Evolutionary conservation across 2,888 invertebrate species (phyloP).

Genomic region (Antitype chi): DNA sequence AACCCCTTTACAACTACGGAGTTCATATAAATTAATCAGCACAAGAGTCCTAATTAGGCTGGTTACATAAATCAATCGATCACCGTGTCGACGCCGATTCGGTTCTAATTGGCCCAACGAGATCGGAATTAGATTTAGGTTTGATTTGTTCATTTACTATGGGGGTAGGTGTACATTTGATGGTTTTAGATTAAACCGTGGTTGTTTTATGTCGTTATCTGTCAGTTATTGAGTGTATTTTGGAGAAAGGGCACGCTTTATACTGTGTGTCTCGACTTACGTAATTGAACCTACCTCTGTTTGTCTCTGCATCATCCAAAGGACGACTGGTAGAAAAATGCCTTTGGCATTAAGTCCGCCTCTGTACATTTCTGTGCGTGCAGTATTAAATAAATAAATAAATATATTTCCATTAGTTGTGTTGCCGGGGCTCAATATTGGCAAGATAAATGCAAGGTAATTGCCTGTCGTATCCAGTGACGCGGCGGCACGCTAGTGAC

Average conservation of each 20-base stretch:
- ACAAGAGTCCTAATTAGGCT: constrained; percentile 59
- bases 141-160: constrained; percentile 65
- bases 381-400: too few species aligned
- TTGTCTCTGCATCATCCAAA: too few species aligned
- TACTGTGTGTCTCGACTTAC: too few species aligned
- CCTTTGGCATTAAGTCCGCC: too few species aligned
- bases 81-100: constrained; percentile 60
- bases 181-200: constrained; percentile 21
- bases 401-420: too few species aligned
- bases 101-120: constrained; percentile 68
- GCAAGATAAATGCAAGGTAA: too few species aligned
- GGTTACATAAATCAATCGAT: constrained; percentile 70
- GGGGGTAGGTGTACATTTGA: constrained; percentile 38
- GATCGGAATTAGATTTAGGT: constrained; percentile 66
- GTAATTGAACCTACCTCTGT: too few species aligned
- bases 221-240: neutral
- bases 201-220: neutral
- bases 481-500: too few species aligned
- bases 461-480: too few species aligned
- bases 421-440: too few species aligned
- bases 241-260: neutral
- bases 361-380: too few species aligned
- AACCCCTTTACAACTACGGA: constrained; percentile 18
- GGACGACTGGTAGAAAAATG: too few species aligned
- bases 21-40: constrained; percentile 48